Percentiles rank a stretch among this genome's conserved stretches.
These are phyloP conservation scores for Diarsia dahlii DNA, from an alignment of 2,888 invertebrate species.

Conservation along the genomic window DNA sequence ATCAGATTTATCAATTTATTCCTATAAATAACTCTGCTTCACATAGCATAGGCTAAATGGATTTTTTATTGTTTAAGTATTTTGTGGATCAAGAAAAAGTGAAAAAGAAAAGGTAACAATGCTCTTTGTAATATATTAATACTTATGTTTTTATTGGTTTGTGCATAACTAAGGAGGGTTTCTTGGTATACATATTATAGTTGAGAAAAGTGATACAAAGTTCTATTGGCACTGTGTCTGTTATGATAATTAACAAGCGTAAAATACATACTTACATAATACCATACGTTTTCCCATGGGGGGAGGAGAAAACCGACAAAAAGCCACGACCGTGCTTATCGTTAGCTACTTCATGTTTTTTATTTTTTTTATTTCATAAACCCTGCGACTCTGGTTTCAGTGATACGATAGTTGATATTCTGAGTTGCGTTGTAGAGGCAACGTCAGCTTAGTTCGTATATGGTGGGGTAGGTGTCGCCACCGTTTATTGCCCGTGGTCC, in stretches of 20 bases:
- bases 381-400: no score
- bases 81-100: background rate
- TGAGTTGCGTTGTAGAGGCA: no score
- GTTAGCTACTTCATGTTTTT: background rate
- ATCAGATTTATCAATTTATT: background rate
- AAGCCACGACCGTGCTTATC: background rate
- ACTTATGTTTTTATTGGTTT: background rate
- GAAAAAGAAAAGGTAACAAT: background rate
- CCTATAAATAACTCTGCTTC: background rate
- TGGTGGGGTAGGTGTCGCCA: no score
- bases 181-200: no score
- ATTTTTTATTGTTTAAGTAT: background rate
- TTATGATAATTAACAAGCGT: background rate
- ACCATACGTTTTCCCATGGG: no score
- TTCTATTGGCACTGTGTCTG: no score
- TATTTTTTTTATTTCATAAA: no score
- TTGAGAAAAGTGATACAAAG: background rate
- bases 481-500: no score
- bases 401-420: no score
- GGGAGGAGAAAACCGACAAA: background rate
- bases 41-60: background rate
- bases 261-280: background rate
- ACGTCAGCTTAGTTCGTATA: no score
- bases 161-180: background rate
- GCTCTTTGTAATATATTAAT: background rate